Evolutionary conservation across 2,888 invertebrate genomes (phyloP).

Genomic region (Lapara coniferarum): DNA sequence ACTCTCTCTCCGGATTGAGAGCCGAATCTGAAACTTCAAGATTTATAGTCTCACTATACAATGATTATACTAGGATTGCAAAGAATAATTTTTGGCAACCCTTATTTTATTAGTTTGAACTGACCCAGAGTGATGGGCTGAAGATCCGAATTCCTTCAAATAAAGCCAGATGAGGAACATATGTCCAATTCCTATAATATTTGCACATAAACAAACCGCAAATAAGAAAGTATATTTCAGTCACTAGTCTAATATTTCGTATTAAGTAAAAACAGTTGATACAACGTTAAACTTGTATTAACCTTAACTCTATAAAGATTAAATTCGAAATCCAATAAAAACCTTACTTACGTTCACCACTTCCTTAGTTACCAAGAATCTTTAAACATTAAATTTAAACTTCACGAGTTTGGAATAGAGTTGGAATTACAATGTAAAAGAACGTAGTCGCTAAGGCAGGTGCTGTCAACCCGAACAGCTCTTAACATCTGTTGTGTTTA

Average conservation of each 20-base stretch:
- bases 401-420: not conserved
- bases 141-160: no score
- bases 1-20: no score
- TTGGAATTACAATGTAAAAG: not conserved
- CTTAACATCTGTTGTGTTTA: conserved; percentile 40
- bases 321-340: conserved; percentile 14
- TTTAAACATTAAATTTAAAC: not conserved
- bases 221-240: no score
- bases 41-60: no score
- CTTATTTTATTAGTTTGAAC: no score
- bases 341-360: conserved; percentile 8
- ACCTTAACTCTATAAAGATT: not conserved
- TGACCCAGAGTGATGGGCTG: no score
- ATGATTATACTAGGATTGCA: no score
- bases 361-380: conserved; percentile 2
- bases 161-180: no score
- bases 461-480: conserved; percentile 47
- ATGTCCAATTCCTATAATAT: not conserved
- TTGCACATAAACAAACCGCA: not conserved
- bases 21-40: no score
- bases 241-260: not conserved
- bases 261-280: not conserved
- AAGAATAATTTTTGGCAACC: no score
- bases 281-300: not conserved
- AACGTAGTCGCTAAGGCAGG: conserved; percentile 39